A percentile compares a stretch with the other conserved stretches of the same genome.
These are phyloP conservation scores for Papilio polytes DNA, from an alignment of 1,140 invertebrate genomes.

Conservation along the genomic window DNA sequence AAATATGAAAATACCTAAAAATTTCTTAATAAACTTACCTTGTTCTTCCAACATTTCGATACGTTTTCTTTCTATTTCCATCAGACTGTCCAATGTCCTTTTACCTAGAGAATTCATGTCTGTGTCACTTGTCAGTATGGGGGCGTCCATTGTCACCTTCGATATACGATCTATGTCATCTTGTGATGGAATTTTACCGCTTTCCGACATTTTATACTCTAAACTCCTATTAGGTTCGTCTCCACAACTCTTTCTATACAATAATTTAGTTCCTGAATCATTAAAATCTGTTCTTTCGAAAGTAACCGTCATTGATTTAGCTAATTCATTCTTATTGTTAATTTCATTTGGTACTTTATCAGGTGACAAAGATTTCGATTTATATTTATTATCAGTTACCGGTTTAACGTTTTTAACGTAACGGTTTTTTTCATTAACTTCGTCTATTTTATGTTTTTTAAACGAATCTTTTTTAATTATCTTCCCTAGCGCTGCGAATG, in stretches of 20 bases:
- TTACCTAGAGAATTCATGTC: conserved; percentile 89
- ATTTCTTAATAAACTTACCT: conserved; percentile 84
- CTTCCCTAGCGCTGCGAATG: conserved; percentile 79
- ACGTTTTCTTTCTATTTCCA: conserved; percentile 95
- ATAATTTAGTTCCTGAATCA: conserved; percentile 52
- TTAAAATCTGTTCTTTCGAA: conserved; percentile 36
- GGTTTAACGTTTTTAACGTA: conserved; percentile 79
- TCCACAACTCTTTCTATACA: conserved; percentile 80
- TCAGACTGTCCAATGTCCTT: conserved; percentile 94
- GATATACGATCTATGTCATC: conserved; percentile 95
- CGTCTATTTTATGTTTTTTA: conserved; percentile 60
- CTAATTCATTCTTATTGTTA: conserved; percentile 56
- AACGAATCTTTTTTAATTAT: conserved; percentile 82
- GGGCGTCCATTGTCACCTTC: conserved; percentile 92
- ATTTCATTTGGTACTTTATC: conserved; percentile 70
- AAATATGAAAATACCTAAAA: too few relatives aligned
- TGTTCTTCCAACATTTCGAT: conserved; percentile 95
- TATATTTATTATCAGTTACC: conserved; percentile 76
- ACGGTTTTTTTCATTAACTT: conserved; percentile 66
- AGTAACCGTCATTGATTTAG: conserved; percentile 22
- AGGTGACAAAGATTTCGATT: conserved; percentile 73
- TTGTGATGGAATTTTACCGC: conserved; percentile 87
- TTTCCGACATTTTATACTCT: conserved; percentile 71
- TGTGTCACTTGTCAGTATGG: conserved; percentile 87
- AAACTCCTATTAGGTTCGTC: conserved; percentile 71